A percentile compares a stretch with the other conserved stretches of the same genome.
Conservation (phyloP, 2,797 vertebrate genomes). For the Macrochelys suwanniensis region DNA sequence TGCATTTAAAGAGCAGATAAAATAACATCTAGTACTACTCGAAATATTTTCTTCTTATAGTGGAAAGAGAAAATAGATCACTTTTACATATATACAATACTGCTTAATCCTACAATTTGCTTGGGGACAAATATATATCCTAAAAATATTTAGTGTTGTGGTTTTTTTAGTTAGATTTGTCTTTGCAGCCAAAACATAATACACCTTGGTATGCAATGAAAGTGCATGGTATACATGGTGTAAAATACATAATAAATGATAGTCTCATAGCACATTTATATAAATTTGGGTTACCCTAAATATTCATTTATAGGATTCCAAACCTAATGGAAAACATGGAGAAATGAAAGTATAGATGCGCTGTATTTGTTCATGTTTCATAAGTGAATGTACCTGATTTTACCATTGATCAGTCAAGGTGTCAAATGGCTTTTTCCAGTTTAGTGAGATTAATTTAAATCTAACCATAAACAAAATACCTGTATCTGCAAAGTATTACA, state of each 20-base stretch:
- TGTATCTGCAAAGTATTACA: conserved; percentile 24
- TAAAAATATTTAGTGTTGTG: not conserved
- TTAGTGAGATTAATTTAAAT: conserved; percentile 45
- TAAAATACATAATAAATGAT: not conserved
- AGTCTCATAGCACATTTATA: not conserved
- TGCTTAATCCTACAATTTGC: not conserved
- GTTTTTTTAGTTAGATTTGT: not conserved
- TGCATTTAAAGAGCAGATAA: not conserved
- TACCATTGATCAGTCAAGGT: conserved; percentile 42
- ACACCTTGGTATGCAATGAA: not conserved
- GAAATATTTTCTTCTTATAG: conserved; percentile 38
- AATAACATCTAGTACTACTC: not conserved
- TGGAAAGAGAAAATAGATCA: not conserved
- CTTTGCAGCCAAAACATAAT: not conserved
- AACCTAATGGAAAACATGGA: conserved; percentile 23
- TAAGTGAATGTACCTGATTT: conserved; percentile 35
- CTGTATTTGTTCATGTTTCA: conserved; percentile 22
- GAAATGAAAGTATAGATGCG: conserved; percentile 16
- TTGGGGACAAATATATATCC: not conserved
- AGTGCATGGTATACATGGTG: fast-evolving
- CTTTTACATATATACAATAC: not conserved
- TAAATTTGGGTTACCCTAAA: not conserved
- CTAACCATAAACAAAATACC: not conserved
- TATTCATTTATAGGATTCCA: not conserved
- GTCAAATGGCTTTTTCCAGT: not conserved